A percentile compares a stretch with the other conserved stretches of the same genome.
Conservation (phyloP, 2,888 invertebrate species). For the Limenitis camilla region DNA sequence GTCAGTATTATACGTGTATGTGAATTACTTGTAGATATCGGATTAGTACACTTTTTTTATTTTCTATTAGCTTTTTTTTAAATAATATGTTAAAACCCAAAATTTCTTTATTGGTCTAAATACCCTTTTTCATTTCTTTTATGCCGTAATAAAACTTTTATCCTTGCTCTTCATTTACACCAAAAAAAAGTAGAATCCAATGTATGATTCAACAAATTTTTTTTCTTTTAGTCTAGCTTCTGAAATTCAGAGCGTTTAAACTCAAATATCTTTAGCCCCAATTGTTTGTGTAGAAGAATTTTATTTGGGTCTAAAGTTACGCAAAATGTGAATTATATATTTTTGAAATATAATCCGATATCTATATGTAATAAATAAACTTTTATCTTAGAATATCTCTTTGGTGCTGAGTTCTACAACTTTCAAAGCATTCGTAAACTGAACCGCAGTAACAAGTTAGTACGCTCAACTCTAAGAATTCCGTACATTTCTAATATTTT, state of each 20-base stretch:
- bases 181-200: neutral
- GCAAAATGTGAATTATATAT: neutral
- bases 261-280: no score
- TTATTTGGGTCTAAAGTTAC: no score
- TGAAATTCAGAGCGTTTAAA: no score
- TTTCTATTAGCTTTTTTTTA: no score
- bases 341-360: neutral
- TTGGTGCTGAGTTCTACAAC: constrained; percentile 3
- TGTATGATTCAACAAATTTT: no score
- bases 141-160: no score
- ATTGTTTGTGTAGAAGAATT: no score
- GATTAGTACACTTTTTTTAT: neutral
- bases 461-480: neutral
- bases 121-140: no score
- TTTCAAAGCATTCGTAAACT: neutral
- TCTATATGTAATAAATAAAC: neutral
- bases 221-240: no score
- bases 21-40: neutral
- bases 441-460: neutral
- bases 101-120: no score
- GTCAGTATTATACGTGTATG: constrained; percentile 15
- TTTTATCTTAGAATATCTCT: neutral
- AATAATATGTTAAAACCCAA: no score
- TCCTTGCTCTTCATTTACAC: neutral
- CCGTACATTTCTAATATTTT: neutral